These are phyloP conservation scores for Planococcus citri DNA, from an alignment of 1,140 invertebrate species.

Conservation along the genomic window DNA sequence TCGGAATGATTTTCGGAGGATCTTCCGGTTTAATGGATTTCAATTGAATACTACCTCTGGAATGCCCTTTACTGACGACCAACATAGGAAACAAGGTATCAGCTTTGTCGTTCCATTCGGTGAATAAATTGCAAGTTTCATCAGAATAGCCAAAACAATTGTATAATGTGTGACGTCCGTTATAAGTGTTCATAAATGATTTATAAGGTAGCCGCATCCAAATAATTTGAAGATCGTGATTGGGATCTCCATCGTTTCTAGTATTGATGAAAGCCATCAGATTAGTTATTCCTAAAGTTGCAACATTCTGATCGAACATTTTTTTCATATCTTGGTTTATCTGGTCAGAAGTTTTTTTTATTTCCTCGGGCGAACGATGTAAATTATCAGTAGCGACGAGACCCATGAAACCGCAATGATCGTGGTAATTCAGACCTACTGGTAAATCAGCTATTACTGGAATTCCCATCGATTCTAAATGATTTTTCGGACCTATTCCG, in stretches of 20 bases:
- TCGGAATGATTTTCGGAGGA: constrained; percentile 45
- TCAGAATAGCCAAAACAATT: constrained; percentile 40
- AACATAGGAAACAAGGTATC: constrained; percentile 42
- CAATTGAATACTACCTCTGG: constrained; percentile 37
- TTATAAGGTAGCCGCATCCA: not conserved
- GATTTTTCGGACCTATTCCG: constrained; percentile 35
- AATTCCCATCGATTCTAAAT: constrained; percentile 35
- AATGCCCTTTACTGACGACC: constrained; percentile 37
- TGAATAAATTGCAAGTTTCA: constrained; percentile 49
- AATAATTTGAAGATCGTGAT: constrained; percentile 14
- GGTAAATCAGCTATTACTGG: constrained; percentile 50
- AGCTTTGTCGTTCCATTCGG: constrained; percentile 37
- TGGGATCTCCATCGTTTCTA: not conserved
- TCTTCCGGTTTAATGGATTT: constrained; percentile 39
- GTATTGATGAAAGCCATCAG: constrained; percentile 17
- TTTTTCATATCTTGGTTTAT: not conserved
- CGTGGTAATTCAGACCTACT: constrained; percentile 64
- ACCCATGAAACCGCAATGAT: constrained; percentile 39
- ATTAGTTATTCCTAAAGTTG: constrained; percentile 11
- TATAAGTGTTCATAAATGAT: not conserved
- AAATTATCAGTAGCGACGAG: constrained; percentile 13
- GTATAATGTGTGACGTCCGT: not conserved
- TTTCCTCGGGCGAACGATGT: not conserved
- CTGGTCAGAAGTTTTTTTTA: not conserved
- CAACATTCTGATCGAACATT: not conserved